Conservation (phyloP, 2,113 vertebrate species). For the Scytalopus superciliaris region DNA sequence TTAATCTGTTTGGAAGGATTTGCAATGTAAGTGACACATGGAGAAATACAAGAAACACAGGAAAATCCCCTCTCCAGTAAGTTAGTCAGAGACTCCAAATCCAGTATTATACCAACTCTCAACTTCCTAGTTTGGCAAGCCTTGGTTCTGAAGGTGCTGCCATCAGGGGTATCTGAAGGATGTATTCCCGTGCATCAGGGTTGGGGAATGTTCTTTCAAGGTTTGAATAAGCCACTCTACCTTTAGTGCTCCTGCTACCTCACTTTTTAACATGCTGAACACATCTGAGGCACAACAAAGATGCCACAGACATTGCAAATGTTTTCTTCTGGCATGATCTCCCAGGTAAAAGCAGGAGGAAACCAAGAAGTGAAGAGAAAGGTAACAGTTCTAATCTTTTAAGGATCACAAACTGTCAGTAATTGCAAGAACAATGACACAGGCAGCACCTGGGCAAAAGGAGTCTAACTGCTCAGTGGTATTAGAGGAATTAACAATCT, state of each 20-base stretch:
- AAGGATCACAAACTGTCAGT: background rate
- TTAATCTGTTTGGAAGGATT: background rate
- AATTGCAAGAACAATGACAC: background rate
- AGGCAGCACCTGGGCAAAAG: background rate
- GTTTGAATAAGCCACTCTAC: background rate
- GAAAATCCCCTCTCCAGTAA: background rate
- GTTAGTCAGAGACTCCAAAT: background rate
- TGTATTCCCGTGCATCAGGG: background rate
- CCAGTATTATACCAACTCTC: background rate
- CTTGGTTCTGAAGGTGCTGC: background rate
- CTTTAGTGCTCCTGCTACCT: background rate
- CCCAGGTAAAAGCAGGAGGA: background rate
- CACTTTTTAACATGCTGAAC: background rate
- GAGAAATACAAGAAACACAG: background rate
- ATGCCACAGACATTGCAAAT: background rate
- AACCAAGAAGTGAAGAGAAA: background rate
- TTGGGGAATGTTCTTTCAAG: background rate
- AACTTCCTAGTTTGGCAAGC: background rate
- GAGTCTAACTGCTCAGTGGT: background rate
- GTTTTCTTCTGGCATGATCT: background rate
- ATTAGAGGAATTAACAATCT: background rate
- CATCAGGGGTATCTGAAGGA: background rate
- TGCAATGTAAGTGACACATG: background rate
- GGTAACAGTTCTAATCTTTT: background rate
- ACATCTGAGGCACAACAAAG: background rate